phyloP scores from a whole-genome alignment of 2,797 vertebrate genomes.

The Enteromius fasciolatus region DNA sequence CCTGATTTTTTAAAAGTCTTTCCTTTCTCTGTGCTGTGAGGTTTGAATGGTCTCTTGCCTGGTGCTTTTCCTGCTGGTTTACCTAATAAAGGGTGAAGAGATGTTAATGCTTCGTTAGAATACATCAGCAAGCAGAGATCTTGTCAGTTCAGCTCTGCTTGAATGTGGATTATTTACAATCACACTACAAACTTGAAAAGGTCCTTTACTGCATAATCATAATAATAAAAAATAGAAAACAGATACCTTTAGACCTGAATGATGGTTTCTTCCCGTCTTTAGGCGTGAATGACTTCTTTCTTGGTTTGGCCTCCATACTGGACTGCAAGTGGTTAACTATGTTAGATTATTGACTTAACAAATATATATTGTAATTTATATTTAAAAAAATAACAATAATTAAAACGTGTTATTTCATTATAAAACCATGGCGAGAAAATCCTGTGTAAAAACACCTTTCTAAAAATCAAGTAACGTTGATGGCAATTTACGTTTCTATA shows the following conservation, averaged over 20 bases:
- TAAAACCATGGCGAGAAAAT: background rate
- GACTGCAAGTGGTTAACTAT: conserved; percentile 30
- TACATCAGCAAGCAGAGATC: no score
- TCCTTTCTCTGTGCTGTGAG: conserved; percentile 55
- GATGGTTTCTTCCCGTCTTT: conserved; percentile 69
- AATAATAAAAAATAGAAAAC: background rate
- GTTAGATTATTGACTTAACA: background rate
- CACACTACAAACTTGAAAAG: background rate
- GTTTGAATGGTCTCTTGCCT: conserved; percentile 58
- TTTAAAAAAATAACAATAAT: no score
- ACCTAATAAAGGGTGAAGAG: conserved; percentile 7
- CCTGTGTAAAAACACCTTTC: background rate
- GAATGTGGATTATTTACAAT: background rate
- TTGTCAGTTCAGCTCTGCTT: background rate
- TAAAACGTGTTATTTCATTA: background rate
- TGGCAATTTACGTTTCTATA: background rate
- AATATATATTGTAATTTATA: background rate
- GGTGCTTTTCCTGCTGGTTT: conserved; percentile 54
- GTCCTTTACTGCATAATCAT: background rate
- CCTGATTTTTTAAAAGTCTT: conserved; percentile 53
- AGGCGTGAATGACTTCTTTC: conserved; percentile 65
- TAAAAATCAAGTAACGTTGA: background rate
- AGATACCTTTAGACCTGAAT: conserved; percentile 73
- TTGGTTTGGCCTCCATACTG: conserved; percentile 75
- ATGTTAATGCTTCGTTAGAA: background rate